Evolutionary conservation across 2,888 invertebrate genomes (phyloP).

Genomic region (Villa cingulata): DNA sequence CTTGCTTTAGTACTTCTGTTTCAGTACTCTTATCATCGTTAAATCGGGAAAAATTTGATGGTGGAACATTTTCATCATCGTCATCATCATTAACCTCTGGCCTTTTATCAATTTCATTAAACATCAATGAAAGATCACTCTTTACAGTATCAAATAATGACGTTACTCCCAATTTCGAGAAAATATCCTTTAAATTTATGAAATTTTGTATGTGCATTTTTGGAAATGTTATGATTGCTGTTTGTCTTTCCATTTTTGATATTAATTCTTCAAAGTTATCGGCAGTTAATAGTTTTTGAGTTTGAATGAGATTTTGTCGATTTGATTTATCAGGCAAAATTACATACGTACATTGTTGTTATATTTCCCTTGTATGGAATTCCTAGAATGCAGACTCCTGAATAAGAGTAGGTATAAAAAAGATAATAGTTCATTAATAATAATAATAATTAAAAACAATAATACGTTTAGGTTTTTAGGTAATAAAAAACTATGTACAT

Average conservation of each 20-base stretch:
- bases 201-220: constrained; percentile 55
- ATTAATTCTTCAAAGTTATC: constrained; percentile 33
- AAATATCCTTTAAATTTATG: constrained; percentile 40
- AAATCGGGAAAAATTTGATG: constrained; percentile 1
- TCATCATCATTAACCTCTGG: neutral
- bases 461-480: too few relatives aligned
- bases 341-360: constrained; percentile 50
- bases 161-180: constrained; percentile 45
- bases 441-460: neutral
- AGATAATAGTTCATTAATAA: neutral
- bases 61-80: neutral
- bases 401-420: neutral
- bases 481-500: too few relatives aligned
- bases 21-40: neutral
- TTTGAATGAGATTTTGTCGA: constrained; percentile 31
- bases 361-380: constrained; percentile 51
- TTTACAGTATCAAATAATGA: constrained; percentile 46
- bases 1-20: neutral
- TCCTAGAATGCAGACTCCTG: constrained; percentile 45
- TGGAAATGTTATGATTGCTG: constrained; percentile 46
- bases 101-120: neutral
- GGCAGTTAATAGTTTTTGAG: constrained; percentile 37
- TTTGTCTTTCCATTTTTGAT: constrained; percentile 27
- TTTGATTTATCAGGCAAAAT: constrained; percentile 44
- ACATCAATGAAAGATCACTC: constrained; percentile 54